These are phyloP conservation scores for Xiphophorus maculatus DNA, from an alignment of 2,113 vertebrate genomes.

Conservation along the genomic window DNA sequence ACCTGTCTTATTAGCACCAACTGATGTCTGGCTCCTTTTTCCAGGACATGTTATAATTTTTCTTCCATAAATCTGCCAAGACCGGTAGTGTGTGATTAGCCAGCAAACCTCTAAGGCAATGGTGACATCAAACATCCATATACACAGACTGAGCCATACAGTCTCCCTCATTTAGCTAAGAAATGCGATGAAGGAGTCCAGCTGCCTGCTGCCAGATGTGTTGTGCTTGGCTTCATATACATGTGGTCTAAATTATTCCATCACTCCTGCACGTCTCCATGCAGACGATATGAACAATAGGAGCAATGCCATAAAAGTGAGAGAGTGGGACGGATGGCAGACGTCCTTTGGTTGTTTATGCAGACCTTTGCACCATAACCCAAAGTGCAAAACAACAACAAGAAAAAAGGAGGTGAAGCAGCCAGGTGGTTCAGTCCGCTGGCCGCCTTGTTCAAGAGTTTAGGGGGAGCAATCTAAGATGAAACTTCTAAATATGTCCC, in stretches of 20 bases:
- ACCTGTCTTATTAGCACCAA: conserved; percentile 61
- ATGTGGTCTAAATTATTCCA: conserved; percentile 73
- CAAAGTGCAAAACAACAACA: neutral
- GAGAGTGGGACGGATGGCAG: conserved; percentile 58
- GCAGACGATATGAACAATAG: conserved; percentile 77
- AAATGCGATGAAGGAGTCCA: conserved; percentile 58
- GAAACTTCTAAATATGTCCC: conserved; percentile 79
- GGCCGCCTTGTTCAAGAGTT: conserved; percentile 35
- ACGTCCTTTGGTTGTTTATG: conserved; percentile 46
- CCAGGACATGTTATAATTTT: conserved; percentile 68
- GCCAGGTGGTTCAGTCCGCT: conserved; percentile 73
- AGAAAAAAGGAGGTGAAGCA: conserved; percentile 26
- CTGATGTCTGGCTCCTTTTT: conserved; percentile 56
- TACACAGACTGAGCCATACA: conserved; percentile 58
- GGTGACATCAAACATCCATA: conserved; percentile 76
- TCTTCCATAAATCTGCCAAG: conserved; percentile 76
- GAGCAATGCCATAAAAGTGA: conserved; percentile 62
- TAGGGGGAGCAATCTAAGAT: conserved; percentile 59
- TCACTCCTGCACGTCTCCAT: conserved; percentile 55
- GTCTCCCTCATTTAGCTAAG: conserved; percentile 68
- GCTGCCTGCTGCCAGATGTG: conserved; percentile 78
- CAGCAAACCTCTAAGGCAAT: conserved; percentile 69
- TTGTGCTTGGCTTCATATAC: conserved; percentile 68
- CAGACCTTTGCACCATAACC: conserved; percentile 72
- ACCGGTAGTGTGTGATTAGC: conserved; percentile 74